Percentiles rank a stretch among this genome's conserved stretches.
These are phyloP conservation scores for Bradypodion ventrale DNA, from an alignment of 2,797 vertebrate genomes.

Conservation along the genomic window DNA sequence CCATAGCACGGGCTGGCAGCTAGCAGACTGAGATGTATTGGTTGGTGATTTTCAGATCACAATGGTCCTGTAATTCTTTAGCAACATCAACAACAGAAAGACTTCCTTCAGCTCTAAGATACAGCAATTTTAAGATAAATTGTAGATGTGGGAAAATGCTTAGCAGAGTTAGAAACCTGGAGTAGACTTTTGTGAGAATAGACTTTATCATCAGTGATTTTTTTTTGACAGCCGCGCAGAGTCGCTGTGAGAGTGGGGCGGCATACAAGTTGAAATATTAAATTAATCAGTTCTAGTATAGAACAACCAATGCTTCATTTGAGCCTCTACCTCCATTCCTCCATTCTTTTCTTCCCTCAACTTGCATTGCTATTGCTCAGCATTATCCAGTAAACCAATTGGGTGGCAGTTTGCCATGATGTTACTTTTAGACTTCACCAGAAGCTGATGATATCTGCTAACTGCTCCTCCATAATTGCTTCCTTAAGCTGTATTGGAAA, in stretches of 20 bases:
- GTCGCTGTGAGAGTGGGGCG: no score
- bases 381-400: not conserved
- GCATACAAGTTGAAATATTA: no score
- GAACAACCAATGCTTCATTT: not conserved
- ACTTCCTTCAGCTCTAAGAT: not conserved
- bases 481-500: not conserved
- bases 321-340: not conserved
- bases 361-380: not conserved
- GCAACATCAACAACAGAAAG: not conserved
- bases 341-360: not conserved
- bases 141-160: not conserved
- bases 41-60: not conserved
- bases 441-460: not conserved
- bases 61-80: not conserved
- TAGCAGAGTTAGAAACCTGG: not conserved
- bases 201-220: no score
- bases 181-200: not conserved
- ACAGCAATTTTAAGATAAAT: not conserved
- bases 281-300: not conserved
- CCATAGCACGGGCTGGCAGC: not conserved
- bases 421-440: not conserved
- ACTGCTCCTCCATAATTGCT: not conserved
- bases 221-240: no score
- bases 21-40: not conserved
- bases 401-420: not conserved